Evolutionary conservation across 2,888 invertebrate species (phyloP), one percentile per base, ranked within the genome.

Genomic region (Criorhina ranunculi): DNA sequence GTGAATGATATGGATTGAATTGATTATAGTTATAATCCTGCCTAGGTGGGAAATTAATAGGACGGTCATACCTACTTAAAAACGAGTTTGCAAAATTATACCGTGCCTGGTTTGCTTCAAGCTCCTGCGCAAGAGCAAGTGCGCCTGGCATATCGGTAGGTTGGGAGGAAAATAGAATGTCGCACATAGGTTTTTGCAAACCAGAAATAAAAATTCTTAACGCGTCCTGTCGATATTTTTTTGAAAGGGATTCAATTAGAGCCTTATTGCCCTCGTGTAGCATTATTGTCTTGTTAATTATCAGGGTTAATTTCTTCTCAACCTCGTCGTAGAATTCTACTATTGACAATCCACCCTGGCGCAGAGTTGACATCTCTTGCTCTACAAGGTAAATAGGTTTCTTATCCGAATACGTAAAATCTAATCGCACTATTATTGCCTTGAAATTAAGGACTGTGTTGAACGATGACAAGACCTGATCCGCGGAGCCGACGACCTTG

Each of bases 191-290:
- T 49, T 69, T 73, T 7, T 49, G 44, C 12, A 80, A 53, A 2
- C 69, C 64, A 9, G 83, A 66, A 35, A 75, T 57, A 57, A 75
- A 75, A 12, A 31, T 33, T 17, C 67, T 53, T 8, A 69, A 24
- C 33, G 67, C 75, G 12, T 69, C 75, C 9, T 69, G 46, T 15
- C 81, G 59, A 37, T 85, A 78, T 42, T 80, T 77, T 35, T 64
- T 40, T 44, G 31, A 76, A 19, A 82, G 67, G 5, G 67, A 75
- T 31, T 8, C 53, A 37, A 69, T 67, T 4, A 76, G 40, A 8
- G 35, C 31, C 5, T 59, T 37, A 29, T 76, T 59, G 33, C 79
- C 57, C 15, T 81, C 53, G 29, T 80, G 19, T 0, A 60, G 60
- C 75, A 69, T 81, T 9, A 67, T 42, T 1, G 46, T 64, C 62